Conservation (phyloP, 2,888 invertebrate species). For the Theretra japonica region DNA sequence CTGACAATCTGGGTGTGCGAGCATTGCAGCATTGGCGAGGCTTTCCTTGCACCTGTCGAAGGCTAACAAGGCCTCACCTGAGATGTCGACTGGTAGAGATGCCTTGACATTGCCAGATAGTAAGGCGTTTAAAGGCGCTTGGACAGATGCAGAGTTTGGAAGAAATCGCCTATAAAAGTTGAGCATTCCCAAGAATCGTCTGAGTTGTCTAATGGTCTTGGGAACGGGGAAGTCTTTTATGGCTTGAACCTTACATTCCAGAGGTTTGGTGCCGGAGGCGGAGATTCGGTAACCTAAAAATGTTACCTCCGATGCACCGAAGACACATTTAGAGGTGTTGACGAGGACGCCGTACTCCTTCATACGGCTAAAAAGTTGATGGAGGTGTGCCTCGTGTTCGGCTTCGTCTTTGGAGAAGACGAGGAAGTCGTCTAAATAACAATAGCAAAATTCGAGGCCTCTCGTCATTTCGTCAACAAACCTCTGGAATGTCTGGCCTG, state of each 20-base stretch:
- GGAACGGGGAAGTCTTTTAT: conserved; percentile 41
- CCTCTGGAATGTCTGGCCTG: conserved; percentile 61
- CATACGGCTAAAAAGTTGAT: conserved; percentile 39
- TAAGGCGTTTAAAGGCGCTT: conserved; percentile 29
- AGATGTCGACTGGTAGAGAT: conserved; percentile 12
- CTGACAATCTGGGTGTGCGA: conserved; percentile 24
- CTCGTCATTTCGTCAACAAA: conserved; percentile 53
- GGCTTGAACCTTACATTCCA: conserved; percentile 49
- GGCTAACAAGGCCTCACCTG: conserved; percentile 8
- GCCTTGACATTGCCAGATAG: conserved; percentile 29
- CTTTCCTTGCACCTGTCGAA: conserved; percentile 29
- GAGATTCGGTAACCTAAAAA: conserved; percentile 44
- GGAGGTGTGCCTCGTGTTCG: conserved; percentile 41
- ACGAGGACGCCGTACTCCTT: conserved; percentile 40
- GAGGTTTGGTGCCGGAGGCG: conserved; percentile 48
- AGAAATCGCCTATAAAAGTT: conserved; percentile 35
- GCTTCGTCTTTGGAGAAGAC: conserved; percentile 39
- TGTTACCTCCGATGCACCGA: conserved; percentile 41
- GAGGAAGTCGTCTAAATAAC: conserved; percentile 58
- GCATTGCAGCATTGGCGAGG: conserved; percentile 15
- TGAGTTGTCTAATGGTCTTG: conserved; percentile 38
- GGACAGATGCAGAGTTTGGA: conserved; percentile 29
- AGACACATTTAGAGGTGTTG: conserved; percentile 45
- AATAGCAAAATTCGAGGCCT: conserved; percentile 41
- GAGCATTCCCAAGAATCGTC: conserved; percentile 40